Conservation (phyloP, 1,140 invertebrate species). For the Calycopis cecrops region DNA sequence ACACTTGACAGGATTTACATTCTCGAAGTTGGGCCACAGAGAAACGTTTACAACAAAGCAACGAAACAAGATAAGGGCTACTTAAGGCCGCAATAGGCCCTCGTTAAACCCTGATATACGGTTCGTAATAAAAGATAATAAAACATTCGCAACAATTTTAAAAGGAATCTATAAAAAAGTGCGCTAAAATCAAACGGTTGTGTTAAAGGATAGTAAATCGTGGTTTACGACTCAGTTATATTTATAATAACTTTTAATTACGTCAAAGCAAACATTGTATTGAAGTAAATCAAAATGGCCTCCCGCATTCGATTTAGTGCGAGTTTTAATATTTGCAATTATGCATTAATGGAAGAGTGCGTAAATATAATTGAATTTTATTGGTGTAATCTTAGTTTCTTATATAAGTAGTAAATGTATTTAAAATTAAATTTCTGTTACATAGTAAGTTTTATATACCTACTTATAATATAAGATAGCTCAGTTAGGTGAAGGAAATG, state of each 20-base stretch:
- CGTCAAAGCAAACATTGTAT: constrained; percentile 17
- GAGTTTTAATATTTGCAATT: neutral
- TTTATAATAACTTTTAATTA: constrained; percentile 50
- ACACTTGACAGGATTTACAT: constrained; percentile 10
- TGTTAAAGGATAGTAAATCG: constrained; percentile 66
- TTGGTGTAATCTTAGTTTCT: no score
- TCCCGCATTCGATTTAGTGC: neutral
- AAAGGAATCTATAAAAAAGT: constrained; percentile 65
- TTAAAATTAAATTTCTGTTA: no score
- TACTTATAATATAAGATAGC: no score
- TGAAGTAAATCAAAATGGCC: constrained; percentile 8
- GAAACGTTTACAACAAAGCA: constrained; percentile 54
- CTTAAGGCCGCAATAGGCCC: constrained; percentile 48
- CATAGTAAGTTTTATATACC: no score
- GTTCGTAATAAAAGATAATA: constrained; percentile 70
- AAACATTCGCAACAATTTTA: constrained; percentile 72
- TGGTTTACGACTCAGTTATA: constrained; percentile 49
- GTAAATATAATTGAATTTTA: no score
- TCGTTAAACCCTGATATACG: constrained; percentile 70
- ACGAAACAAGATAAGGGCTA: constrained; percentile 64
- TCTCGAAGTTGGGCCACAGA: constrained; percentile 18
- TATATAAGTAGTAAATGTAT: no score
- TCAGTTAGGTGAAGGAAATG: no score
- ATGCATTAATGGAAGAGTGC: no score
- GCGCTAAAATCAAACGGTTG: constrained; percentile 55